These are phyloP conservation scores for Sylvia atricapilla DNA, from an alignment of 2,113 vertebrate species.

Conservation along the genomic window DNA sequence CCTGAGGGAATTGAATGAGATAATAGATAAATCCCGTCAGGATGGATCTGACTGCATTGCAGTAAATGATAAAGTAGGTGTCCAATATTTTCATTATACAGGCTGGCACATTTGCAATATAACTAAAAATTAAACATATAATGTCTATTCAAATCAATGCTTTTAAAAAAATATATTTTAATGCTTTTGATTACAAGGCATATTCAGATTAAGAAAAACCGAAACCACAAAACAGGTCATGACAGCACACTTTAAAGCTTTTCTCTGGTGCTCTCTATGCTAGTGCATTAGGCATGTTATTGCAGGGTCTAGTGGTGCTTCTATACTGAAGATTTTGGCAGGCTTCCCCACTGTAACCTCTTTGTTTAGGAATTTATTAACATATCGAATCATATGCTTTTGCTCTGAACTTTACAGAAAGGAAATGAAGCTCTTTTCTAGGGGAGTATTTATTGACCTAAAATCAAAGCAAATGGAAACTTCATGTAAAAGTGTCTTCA, in stretches of 20 bases:
- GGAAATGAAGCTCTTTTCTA: not conserved
- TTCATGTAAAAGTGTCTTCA: not conserved
- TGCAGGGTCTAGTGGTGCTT: not conserved
- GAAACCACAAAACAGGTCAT: not conserved
- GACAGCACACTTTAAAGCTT: not conserved
- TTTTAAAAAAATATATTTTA: not conserved
- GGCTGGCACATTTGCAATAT: not conserved
- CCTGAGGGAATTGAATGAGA: not conserved
- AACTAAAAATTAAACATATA: not conserved
- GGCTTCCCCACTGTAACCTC: not conserved
- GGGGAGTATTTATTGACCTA: not conserved
- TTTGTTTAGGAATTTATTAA: not conserved
- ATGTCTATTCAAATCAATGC: not conserved
- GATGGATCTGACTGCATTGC: not conserved
- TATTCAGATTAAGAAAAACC: not conserved
- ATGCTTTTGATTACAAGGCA: not conserved
- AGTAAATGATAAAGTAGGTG: not conserved
- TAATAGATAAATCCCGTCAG: not conserved
- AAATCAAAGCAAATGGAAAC: constrained; percentile 23
- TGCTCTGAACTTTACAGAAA: not conserved
- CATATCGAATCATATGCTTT: not conserved
- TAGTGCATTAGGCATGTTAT: not conserved
- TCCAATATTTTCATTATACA: not conserved
- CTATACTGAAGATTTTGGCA: not conserved
- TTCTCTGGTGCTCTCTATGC: not conserved